Conservation (phyloP, 2,888 invertebrate species). For the Pammene fasciana region DNA sequence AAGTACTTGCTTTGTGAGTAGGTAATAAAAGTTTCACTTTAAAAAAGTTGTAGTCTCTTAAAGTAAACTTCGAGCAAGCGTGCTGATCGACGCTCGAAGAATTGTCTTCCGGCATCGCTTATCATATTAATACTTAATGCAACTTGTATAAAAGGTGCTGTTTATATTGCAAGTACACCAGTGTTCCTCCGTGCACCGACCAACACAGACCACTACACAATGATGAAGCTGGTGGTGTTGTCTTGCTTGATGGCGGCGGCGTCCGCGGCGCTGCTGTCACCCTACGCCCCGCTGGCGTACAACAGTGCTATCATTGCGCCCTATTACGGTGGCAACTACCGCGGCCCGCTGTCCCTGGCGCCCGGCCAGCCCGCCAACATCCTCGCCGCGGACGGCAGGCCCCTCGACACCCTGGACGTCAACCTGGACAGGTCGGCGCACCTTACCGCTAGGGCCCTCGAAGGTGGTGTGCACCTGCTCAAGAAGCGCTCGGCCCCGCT, state of each 20-base stretch:
- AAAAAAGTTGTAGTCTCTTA: too few relatives aligned
- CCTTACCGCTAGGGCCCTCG: constrained; percentile 56
- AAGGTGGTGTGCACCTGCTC: constrained; percentile 59
- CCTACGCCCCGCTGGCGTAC: constrained; percentile 53
- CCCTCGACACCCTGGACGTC: constrained; percentile 74
- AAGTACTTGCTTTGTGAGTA: neutral
- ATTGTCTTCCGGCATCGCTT: constrained; percentile 64
- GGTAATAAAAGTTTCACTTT: too few relatives aligned
- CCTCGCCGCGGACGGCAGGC: constrained; percentile 72
- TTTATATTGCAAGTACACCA: constrained; percentile 62
- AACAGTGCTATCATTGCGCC: constrained; percentile 54
- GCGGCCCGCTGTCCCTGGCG: constrained; percentile 66
- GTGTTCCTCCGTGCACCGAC: constrained; percentile 60
- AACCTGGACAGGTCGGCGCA: constrained; percentile 61
- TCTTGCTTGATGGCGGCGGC: constrained; percentile 83
- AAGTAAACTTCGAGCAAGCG: too few relatives aligned
- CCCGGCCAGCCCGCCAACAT: constrained; percentile 76
- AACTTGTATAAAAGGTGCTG: constrained; percentile 66
- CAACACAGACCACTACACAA: constrained; percentile 77
- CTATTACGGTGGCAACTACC: constrained; percentile 60
- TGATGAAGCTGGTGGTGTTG: constrained; percentile 83
- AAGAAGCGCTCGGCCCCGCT: constrained; percentile 62
- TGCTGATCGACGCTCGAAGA: constrained; percentile 42
- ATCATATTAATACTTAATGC: constrained; percentile 53
- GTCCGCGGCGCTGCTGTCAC: constrained; percentile 66